Evolutionary conservation across 2,888 invertebrate genomes (phyloP).

Genomic region (Tipula unca): DNA sequence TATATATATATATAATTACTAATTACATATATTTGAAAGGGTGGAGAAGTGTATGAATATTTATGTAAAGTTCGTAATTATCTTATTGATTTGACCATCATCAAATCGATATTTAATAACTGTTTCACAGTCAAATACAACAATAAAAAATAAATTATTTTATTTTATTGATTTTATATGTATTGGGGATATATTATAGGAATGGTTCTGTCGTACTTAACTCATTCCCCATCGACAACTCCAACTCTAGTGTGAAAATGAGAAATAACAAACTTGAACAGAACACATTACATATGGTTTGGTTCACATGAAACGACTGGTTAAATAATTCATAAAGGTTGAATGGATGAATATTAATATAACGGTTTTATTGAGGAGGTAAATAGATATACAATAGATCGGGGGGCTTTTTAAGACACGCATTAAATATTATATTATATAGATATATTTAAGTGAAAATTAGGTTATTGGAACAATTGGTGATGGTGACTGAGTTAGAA

Average conservation of each 20-base stretch:
- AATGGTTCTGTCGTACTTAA: background rate
- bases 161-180: background rate
- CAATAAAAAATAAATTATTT: background rate
- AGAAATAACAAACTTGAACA: background rate
- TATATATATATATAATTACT: too few relatives aligned
- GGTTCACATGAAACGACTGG: background rate
- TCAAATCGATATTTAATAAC: background rate
- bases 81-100: background rate
- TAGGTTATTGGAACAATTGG: background rate
- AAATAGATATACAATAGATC: background rate
- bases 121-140: background rate
- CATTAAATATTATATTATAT: background rate
- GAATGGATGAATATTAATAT: background rate
- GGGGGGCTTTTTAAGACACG: background rate
- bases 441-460: background rate
- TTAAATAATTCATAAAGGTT: slow-evolving; percentile 2
- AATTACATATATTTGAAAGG: too few relatives aligned
- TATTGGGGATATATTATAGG: background rate
- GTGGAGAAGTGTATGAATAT: too few relatives aligned
- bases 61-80: background rate
- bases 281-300: background rate
- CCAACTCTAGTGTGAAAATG: background rate
- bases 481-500: background rate
- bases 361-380: background rate
- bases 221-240: background rate